phyloP scores from a whole-genome alignment of 2,113 vertebrate species.

The Xenopus tropicalis region DNA sequence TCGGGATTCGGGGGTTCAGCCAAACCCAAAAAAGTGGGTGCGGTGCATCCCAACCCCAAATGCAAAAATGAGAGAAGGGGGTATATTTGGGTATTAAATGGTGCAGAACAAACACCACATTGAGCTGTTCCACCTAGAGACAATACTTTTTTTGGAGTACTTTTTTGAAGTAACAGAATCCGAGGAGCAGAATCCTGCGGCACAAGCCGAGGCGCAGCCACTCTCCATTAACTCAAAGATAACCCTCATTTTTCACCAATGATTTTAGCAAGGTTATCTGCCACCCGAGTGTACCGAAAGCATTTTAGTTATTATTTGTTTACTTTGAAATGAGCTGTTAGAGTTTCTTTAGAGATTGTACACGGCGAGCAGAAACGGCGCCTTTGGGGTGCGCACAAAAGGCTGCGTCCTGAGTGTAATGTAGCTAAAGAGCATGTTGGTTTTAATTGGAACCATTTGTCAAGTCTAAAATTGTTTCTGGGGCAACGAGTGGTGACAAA shows the following conservation, averaged over 20 bases:
- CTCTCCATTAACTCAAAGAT: constrained; percentile 29
- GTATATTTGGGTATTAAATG: too few relatives aligned
- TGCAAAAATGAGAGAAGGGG: too few relatives aligned
- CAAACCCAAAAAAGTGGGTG: too few relatives aligned
- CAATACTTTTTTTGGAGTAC: too few relatives aligned
- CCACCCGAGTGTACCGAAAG: constrained; percentile 10
- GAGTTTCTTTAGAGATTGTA: too few relatives aligned
- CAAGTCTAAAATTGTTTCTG: constrained; percentile 7
- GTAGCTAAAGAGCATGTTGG: constrained; percentile 2
- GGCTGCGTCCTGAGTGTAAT: neutral
- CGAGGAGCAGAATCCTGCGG: constrained; percentile 11
- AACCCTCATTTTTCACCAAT: constrained; percentile 25
- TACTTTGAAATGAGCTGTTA: constrained; percentile 16
- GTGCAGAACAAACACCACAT: too few relatives aligned
- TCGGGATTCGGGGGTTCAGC: too few relatives aligned
- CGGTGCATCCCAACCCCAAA: too few relatives aligned
- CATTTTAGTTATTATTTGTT: constrained; percentile 20
- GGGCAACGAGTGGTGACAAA: neutral
- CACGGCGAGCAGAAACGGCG: too few relatives aligned
- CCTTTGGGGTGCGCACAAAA: neutral
- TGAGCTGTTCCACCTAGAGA: too few relatives aligned
- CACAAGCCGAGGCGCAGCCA: constrained; percentile 5
- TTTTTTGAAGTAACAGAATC: too few relatives aligned
- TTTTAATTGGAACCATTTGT: constrained; percentile 13
- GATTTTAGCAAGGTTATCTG: constrained; percentile 2